Conservation (phyloP, 2,113 vertebrate genomes). For the Odocoileus hemionus region DNA sequence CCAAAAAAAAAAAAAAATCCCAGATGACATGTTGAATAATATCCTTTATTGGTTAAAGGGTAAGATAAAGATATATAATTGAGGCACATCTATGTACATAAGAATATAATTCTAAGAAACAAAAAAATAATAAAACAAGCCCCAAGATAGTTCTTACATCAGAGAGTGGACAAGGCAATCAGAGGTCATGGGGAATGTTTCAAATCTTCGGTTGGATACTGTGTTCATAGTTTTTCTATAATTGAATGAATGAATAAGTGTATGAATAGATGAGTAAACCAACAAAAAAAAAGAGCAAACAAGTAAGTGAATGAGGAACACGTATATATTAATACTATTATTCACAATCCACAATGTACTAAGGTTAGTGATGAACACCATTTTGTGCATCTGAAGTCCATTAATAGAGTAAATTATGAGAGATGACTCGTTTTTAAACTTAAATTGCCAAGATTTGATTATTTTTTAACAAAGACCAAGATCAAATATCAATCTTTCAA, state of each 20-base stretch:
- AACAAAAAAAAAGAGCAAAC: neutral
- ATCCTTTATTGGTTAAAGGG: neutral
- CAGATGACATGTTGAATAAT: neutral
- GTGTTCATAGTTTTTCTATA: neutral
- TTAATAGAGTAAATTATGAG: neutral
- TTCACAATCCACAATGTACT: neutral
- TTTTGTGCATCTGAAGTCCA: neutral
- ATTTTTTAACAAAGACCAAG: neutral
- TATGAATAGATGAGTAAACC: neutral
- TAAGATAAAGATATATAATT: neutral
- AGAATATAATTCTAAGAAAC: neutral
- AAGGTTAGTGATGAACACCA: neutral
- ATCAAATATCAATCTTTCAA: neutral
- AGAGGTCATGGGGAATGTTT: neutral
- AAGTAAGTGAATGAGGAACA: neutral
- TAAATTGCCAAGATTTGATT: conserved; percentile 2
- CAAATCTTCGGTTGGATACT: neutral
- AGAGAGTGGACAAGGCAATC: neutral
- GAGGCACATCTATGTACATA: neutral
- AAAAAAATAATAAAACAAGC: neutral
- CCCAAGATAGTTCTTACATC: neutral
- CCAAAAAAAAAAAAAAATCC: neutral
- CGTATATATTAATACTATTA: neutral
- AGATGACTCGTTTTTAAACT: neutral
- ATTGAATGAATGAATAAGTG: neutral